These are phyloP conservation scores for Spheniscus mendiculus DNA, from an alignment of 2,113 vertebrate genomes.

Conservation along the genomic window DNA sequence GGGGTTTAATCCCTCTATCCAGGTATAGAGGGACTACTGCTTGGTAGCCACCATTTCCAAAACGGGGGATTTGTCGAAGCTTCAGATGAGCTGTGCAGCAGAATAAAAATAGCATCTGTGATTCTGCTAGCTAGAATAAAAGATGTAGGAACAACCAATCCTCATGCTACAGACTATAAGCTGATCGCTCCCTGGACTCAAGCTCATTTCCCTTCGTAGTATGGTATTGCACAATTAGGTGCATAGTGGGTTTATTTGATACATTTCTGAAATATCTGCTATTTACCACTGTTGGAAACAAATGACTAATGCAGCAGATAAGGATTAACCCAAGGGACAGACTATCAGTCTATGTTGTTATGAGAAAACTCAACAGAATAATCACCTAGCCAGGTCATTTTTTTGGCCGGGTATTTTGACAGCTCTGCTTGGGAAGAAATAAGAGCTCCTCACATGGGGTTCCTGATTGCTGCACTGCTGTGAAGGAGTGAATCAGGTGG, in stretches of 20 bases:
- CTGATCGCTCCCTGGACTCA: not conserved
- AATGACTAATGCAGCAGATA: not conserved
- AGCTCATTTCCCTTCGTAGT: not conserved
- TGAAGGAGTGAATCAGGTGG: accelerated
- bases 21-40: not conserved
- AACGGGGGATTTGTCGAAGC: not conserved
- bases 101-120: not conserved
- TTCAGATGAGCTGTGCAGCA: not conserved
- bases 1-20: not conserved
- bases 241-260: not conserved
- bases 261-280: not conserved
- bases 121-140: not conserved
- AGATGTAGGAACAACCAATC: not conserved
- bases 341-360: not conserved
- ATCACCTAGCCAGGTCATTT: not conserved
- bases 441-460: not conserved
- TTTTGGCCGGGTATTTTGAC: not conserved
- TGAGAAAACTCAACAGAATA: not conserved
- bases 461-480: not conserved
- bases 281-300: not conserved
- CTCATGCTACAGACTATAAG: not conserved
- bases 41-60: not conserved
- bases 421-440: not conserved
- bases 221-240: not conserved
- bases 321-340: not conserved